These are phyloP conservation scores for Glaucomys volans DNA, from an alignment of 2,113 vertebrate species.

Conservation along the genomic window DNA sequence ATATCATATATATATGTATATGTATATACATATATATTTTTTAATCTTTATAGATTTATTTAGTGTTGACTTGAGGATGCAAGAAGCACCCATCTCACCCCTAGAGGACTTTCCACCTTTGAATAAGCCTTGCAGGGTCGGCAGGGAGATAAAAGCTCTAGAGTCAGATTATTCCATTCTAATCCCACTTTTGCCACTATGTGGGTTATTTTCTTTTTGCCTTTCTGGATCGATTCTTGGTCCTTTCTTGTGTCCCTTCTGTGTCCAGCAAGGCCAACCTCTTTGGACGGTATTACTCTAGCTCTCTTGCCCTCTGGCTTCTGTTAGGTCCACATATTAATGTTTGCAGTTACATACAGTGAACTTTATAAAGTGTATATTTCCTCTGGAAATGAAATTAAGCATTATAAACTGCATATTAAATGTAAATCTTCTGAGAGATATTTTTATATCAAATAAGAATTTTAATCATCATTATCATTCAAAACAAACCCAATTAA, in stretches of 20 bases:
- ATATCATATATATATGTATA: neutral
- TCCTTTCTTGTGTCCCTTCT: neutral
- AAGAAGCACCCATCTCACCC: neutral
- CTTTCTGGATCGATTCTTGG: neutral
- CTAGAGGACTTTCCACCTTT: neutral
- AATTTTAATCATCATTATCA: neutral
- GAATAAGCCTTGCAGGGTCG: neutral
- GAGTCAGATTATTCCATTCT: conserved; percentile 17
- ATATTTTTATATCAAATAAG: neutral
- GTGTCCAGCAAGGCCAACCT: neutral
- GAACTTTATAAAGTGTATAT: neutral
- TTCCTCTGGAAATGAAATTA: conserved; percentile 39
- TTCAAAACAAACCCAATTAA: conserved; percentile 48
- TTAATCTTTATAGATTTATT: conserved; percentile 15
- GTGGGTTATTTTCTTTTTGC: neutral
- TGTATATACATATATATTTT: no score
- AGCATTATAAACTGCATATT: neutral
- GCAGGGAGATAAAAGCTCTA: neutral
- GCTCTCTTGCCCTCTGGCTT: neutral
- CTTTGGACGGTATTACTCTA: neutral
- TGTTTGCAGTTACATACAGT: neutral
- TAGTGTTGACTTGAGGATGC: conserved; percentile 6
- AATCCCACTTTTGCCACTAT: neutral
- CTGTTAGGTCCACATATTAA: neutral
- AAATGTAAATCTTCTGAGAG: conserved; percentile 10